phyloP scores from a whole-genome alignment of 2,113 vertebrate species.

The Aspiorhynchus laticeps region DNA sequence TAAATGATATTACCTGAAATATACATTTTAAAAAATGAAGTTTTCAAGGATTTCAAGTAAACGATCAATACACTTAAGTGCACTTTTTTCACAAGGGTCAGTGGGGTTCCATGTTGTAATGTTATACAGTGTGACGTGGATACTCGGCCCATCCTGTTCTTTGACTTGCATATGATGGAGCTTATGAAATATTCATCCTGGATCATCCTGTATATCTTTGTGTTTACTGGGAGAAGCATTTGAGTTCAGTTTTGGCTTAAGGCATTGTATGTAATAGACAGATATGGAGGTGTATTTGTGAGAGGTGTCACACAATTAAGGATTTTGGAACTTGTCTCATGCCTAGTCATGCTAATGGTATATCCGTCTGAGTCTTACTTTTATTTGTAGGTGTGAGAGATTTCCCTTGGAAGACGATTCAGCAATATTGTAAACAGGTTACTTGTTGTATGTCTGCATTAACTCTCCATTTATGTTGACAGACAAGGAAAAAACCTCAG shows the following conservation, averaged over 20 bases:
- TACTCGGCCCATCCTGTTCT: conserved; percentile 1
- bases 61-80: conserved; percentile 5
- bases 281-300: neutral
- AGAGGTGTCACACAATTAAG: neutral
- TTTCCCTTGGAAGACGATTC: neutral
- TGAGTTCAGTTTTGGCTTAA: neutral
- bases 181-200: conserved; percentile 46
- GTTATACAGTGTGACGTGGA: conserved; percentile 9
- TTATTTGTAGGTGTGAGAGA: neutral
- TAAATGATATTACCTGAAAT: neutral
- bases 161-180: conserved; percentile 27
- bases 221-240: conserved; percentile 10
- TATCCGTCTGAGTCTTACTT: neutral
- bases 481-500: conserved; percentile 20
- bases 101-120: neutral
- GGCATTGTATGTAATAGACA: neutral
- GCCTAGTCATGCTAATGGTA: neutral
- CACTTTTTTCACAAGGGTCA: neutral
- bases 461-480: conserved; percentile 11
- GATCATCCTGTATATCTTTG: conserved; percentile 3
- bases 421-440: conserved; percentile 4
- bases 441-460: neutral
- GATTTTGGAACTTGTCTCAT: neutral
- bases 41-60: neutral
- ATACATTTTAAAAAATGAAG: neutral